Evolutionary conservation across 2,888 invertebrate species (phyloP).

Genomic region (Minunthozetes semirufus): DNA sequence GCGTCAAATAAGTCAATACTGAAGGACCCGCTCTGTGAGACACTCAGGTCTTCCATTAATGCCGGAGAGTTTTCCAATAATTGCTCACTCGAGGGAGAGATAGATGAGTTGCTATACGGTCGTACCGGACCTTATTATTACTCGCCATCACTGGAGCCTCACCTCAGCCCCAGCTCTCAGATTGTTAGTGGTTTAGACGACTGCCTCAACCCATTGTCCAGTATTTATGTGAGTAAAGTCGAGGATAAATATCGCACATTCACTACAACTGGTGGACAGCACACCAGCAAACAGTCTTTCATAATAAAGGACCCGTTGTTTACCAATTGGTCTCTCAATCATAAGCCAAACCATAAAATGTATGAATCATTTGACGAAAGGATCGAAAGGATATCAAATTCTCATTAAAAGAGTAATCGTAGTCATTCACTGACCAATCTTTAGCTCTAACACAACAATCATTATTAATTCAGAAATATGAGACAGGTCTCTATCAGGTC

Average conservation of each 20-base stretch:
- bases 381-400: too few relatives aligned
- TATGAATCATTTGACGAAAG: too few relatives aligned
- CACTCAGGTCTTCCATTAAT: slow-evolving; percentile 41
- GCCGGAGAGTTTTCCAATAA: slow-evolving; percentile 36
- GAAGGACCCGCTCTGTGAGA: slow-evolving; percentile 43
- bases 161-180: too few relatives aligned
- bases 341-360: too few relatives aligned
- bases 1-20: slow-evolving; percentile 41
- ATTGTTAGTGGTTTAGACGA: too few relatives aligned
- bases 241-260: slow-evolving; percentile 43
- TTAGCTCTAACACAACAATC: too few relatives aligned
- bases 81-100: slow-evolving; percentile 44
- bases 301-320: too few relatives aligned
- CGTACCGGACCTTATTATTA: slow-evolving; percentile 8
- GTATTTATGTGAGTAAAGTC: slow-evolving; percentile 43
- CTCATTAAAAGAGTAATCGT: too few relatives aligned
- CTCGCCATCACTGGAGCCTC: neutral
- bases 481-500: too few relatives aligned
- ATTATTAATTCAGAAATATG: too few relatives aligned
- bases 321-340: too few relatives aligned
- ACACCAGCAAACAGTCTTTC: neutral
- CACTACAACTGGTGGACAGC: neutral
- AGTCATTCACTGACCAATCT: too few relatives aligned
- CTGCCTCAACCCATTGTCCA: neutral
- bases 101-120: slow-evolving; percentile 46